Percentiles rank a stretch among this genome's conserved stretches.
These are phyloP conservation scores for Drosophila tanythrix DNA, from an alignment of 2,888 invertebrate genomes.

Conservation along the genomic window DNA sequence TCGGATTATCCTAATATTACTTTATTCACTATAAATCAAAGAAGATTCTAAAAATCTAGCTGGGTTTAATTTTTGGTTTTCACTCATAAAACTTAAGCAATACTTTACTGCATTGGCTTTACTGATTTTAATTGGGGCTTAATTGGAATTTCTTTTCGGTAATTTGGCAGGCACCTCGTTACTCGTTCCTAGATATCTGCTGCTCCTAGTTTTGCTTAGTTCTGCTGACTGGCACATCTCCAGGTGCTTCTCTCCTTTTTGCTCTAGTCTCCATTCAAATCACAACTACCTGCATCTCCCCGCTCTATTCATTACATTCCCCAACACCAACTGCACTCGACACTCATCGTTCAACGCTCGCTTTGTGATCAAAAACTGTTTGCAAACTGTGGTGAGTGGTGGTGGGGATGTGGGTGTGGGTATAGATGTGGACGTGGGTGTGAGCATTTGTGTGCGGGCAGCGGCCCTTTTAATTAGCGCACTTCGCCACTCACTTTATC, in stretches of 20 bases:
- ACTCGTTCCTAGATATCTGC: constrained; percentile 1
- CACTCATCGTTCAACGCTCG: constrained; percentile 26
- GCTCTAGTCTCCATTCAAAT: constrained; percentile 28
- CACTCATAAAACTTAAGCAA: too few species aligned
- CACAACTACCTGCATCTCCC: constrained; percentile 22
- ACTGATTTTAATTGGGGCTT: background rate
- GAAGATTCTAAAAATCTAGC: background rate
- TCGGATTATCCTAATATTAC: background rate
- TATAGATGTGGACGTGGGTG: background rate
- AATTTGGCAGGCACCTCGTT: background rate
- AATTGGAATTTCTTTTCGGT: background rate
- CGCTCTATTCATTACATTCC: background rate
- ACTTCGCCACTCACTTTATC: constrained; percentile 59
- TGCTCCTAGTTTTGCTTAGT: constrained; percentile 18
- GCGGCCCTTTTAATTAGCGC: constrained; percentile 65
- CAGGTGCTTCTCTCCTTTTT: background rate
- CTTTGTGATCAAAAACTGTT: constrained; percentile 60
- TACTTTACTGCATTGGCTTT: background rate
- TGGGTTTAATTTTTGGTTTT: background rate
- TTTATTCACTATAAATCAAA: background rate
- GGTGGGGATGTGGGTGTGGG: background rate
- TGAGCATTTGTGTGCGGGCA: constrained; percentile 41
- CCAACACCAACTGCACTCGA: background rate
- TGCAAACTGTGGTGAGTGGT: constrained; percentile 42
- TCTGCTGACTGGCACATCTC: background rate